Conservation (phyloP, 2,797 vertebrate genomes). For the Acanthiza pusilla region DNA sequence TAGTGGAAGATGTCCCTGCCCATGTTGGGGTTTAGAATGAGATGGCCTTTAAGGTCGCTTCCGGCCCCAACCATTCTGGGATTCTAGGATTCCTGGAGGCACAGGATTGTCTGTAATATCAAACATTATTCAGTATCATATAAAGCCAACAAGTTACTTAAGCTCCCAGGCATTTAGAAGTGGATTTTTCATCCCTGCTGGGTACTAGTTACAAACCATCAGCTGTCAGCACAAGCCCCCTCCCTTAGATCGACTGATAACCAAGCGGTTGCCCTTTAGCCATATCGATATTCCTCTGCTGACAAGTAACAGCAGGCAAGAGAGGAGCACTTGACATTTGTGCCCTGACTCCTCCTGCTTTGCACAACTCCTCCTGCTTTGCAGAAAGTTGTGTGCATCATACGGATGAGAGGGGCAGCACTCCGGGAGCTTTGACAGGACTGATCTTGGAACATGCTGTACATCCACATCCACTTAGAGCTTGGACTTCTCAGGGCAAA, state of each 20-base stretch:
- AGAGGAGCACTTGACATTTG: not conserved
- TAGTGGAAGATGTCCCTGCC: not conserved
- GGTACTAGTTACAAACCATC: not conserved
- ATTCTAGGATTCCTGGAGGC: not conserved
- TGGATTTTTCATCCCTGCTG: not conserved
- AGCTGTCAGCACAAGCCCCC: not conserved
- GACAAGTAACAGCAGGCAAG: not conserved
- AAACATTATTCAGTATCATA: not conserved
- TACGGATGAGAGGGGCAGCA: not conserved
- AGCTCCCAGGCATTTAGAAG: not conserved
- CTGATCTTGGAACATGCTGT: not conserved
- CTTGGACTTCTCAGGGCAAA: not conserved
- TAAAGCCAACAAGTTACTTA: not conserved
- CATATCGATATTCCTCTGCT: not conserved
- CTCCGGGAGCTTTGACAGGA: not conserved
- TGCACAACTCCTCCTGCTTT: not conserved
- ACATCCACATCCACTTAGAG: not conserved
- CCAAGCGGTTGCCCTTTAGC: not conserved
- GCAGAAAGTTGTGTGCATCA: not conserved
- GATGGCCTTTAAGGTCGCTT: not conserved
- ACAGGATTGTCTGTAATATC: not conserved
- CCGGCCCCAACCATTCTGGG: not conserved
- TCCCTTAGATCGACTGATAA: not conserved
- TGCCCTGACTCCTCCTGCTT: not conserved
- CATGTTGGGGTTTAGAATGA: not conserved